Evolutionary conservation across 2,113 vertebrate species (phyloP), one percentile per base, ranked within the genome.

Genomic region (Chitala chitala): DNA sequence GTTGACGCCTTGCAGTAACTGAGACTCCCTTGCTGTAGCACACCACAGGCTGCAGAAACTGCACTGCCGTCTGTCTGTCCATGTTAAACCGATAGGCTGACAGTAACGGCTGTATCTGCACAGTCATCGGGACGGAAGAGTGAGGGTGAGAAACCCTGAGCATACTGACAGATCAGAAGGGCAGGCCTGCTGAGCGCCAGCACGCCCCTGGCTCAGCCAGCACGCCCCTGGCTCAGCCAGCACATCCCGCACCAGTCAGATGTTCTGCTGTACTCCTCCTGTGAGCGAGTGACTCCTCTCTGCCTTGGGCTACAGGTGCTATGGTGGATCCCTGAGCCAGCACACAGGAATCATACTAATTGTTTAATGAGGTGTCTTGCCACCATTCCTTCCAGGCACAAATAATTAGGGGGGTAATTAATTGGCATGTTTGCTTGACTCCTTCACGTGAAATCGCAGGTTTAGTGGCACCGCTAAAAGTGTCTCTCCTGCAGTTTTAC

Each of bases 341-440:
- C 22, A 55, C n/a, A 22, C 26, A 7, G n/a, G 31, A 36, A 73
- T 38, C 24, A 31, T 53, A 36, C 8, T 63, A 63, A 64, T 54
- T 15, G 9, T 44, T 64, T 63, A 38, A 63, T 5, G 58, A 65
- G 59, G n/a, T 64, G 3, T 54, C 48, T 48, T 31, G 48, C 17
- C 13, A 0, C 29, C 44, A 40, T 29, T 20, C 66, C 42, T 69
- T 24, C 24, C 51, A 12, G 33, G 26, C 71, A 5, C 56, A n/a
- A 50, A 74, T 36, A 65, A 50, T 61, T 42, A 44, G 38, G 53
- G 31, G n/a, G 12, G 24, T 33, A 61, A 73, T 63, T 29, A 63
- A 63, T 63, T 24, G 10, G 13, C 13, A 29, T 63, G 13, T 13
- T 71, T 33, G 22, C 22, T 13, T 48, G 9, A 20, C 40, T 59